Evolutionary conservation across 2,888 invertebrate genomes (phyloP).

Genomic region (Allygus modestus): DNA sequence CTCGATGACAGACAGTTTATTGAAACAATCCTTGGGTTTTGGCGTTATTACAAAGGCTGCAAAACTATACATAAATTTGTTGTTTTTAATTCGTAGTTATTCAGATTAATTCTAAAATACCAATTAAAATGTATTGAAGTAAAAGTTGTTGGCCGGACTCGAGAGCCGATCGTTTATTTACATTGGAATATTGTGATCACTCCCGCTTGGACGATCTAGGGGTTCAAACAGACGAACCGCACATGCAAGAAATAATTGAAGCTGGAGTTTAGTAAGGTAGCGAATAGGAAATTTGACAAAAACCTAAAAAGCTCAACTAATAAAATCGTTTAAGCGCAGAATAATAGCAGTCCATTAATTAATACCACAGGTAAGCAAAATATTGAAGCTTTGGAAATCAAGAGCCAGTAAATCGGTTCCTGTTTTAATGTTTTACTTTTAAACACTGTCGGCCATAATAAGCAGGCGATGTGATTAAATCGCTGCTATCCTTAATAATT

Average conservation of each 20-base stretch:
- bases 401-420: neutral
- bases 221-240: conserved; percentile 26
- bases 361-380: too few relatives aligned
- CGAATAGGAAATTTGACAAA: neutral
- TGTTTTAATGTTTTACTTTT: neutral
- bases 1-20: too few relatives aligned
- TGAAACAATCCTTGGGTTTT: too few relatives aligned
- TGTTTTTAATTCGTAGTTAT: too few relatives aligned
- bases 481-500: neutral
- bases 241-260: neutral
- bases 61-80: too few relatives aligned
- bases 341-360: too few relatives aligned
- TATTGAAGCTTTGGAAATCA: too few relatives aligned
- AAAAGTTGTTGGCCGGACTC: neutral
- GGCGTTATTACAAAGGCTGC: too few relatives aligned
- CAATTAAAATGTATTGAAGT: too few relatives aligned
- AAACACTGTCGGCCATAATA: neutral
- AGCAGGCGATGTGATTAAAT: neutral
- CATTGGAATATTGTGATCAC: conserved; percentile 4
- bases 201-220: neutral
- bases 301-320: too few relatives aligned
- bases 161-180: conserved; percentile 41
- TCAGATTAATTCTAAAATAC: too few relatives aligned
- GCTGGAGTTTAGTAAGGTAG: neutral
- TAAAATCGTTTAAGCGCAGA: too few relatives aligned